Evolutionary conservation across 2,797 vertebrate genomes (phyloP).

Genomic region (Sparidentex hasta): DNA sequence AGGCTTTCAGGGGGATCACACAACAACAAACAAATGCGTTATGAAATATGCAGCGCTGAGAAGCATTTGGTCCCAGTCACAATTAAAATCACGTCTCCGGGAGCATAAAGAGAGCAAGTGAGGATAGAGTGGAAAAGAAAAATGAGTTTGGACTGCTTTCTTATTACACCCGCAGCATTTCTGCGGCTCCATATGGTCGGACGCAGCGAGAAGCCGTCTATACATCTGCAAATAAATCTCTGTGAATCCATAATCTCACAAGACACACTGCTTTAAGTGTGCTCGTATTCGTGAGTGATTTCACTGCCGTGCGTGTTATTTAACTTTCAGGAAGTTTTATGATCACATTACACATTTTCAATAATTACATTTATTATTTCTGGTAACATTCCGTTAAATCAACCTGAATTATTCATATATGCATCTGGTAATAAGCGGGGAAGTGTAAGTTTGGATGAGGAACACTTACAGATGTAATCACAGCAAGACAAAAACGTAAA

Average conservation of each 20-base stretch:
- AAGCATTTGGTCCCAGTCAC: conserved; percentile 54
- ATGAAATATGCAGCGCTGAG: conserved; percentile 56
- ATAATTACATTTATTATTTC: not conserved
- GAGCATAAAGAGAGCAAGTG: conserved; percentile 20
- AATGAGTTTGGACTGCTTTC: conserved; percentile 9
- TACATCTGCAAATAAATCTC: not conserved
- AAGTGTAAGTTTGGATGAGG: conserved; percentile 7
- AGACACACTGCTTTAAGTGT: not conserved
- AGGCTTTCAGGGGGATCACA: conserved; percentile 56
- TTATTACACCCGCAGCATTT: conserved; percentile 24
- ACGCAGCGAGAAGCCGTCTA: not conserved
- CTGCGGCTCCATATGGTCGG: conserved; percentile 8
- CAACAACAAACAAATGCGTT: conserved; percentile 66
- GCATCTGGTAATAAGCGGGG: conserved; percentile 2
- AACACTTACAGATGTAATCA: not conserved
- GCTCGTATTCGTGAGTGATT: not conserved
- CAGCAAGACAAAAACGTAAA: not conserved
- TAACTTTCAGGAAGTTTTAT: conserved; percentile 3
- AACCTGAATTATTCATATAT: not conserved
- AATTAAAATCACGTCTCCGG: conserved; percentile 47
- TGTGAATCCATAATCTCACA: not conserved
- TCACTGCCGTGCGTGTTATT: not conserved
- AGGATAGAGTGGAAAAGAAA: conserved; percentile 8
- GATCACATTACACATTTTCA: not conserved
- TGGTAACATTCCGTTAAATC: not conserved